Evolutionary conservation across 2,888 invertebrate genomes (phyloP).

Genomic region (Mimachlamys varia): DNA sequence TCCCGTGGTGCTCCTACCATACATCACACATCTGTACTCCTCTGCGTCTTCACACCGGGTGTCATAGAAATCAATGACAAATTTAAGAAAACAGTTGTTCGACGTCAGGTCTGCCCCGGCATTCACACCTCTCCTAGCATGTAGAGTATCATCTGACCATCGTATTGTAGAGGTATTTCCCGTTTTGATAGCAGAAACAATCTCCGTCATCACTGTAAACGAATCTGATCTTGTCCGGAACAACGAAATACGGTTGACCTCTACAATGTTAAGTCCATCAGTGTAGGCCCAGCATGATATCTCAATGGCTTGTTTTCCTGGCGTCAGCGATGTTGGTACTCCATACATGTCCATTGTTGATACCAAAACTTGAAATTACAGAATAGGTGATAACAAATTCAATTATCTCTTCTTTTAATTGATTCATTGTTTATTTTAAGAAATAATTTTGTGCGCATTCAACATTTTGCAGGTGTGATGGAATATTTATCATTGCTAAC

Average conservation of each 20-base stretch:
- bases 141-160: neutral
- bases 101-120: neutral
- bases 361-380: neutral
- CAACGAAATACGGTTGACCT: slow-evolving; percentile 5
- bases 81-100: neutral
- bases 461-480: too few species aligned
- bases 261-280: neutral
- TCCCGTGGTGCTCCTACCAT: neutral
- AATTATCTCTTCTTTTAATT: too few species aligned
- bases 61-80: neutral
- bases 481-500: too few species aligned
- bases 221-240: neutral
- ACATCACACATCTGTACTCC: slow-evolving; percentile 14
- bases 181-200: neutral
- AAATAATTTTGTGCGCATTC: too few species aligned
- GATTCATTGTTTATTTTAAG: neutral
- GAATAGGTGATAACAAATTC: too few species aligned
- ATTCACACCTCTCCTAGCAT: neutral
- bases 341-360: neutral
- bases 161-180: neutral
- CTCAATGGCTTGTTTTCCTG: neutral
- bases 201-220: neutral
- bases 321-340: neutral
- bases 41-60: neutral
- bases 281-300: neutral